A percentile compares a stretch with the other conserved stretches of the same genome.
These are phyloP conservation scores for Sphenopsis melanotis DNA, from an alignment of 2,797 vertebrate genomes.

Conservation along the genomic window DNA sequence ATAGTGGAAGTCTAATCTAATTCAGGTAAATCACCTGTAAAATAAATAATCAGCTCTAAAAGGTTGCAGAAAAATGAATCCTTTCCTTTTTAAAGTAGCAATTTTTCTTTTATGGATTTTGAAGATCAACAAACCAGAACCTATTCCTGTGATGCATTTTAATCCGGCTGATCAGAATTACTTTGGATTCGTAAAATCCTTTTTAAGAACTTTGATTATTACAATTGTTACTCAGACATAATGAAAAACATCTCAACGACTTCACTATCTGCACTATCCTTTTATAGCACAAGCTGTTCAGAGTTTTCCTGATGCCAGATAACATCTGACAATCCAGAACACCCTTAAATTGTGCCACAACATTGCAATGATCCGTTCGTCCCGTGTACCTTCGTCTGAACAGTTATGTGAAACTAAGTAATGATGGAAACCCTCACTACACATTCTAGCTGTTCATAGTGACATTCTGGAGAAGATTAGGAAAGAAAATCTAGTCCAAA, in stretches of 20 bases:
- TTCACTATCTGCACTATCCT: not conserved
- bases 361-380: rapidly evolving
- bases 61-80: not conserved
- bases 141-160: not conserved
- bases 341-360: not conserved
- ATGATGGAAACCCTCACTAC: not conserved
- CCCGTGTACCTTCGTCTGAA: not conserved
- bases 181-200: conserved; percentile 19
- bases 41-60: not conserved
- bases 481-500: not conserved
- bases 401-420: not conserved
- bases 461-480: not conserved
- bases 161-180: not conserved
- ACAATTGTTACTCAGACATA: not conserved
- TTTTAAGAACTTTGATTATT: conserved; percentile 5
- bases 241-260: not conserved
- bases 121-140: not conserved
- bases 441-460: not conserved
- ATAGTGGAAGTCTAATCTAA: not conserved
- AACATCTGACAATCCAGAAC: not conserved
- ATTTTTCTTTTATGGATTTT: not conserved
- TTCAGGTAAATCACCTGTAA: not conserved
- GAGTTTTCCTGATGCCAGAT: not conserved
- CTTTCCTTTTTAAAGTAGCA: not conserved
- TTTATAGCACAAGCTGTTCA: not conserved